Evolutionary conservation across 2,797 vertebrate species (phyloP).

Genomic region (Mallotus villosus): DNA sequence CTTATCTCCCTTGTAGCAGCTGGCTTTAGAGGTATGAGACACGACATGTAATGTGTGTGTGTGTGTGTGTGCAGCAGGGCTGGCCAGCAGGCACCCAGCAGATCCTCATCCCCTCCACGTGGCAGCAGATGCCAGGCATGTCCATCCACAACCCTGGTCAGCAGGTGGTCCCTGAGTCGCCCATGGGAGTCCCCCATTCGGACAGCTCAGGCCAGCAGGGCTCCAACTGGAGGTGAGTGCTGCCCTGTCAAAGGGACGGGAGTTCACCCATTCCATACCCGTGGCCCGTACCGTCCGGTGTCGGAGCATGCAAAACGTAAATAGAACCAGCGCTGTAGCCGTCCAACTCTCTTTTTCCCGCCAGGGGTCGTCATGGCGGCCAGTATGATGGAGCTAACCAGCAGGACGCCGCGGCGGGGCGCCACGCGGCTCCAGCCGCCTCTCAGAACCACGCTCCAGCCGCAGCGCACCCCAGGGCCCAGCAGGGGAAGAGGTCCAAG

Average conservation of each 20-base stretch:
- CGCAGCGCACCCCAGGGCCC: constrained; percentile 79
- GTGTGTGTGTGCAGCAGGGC: constrained; percentile 80
- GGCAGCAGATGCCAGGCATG: constrained; percentile 96
- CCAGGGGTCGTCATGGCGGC: constrained; percentile 83
- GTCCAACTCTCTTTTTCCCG: neutral
- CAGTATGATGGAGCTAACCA: constrained; percentile 85
- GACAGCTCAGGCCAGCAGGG: constrained; percentile 82
- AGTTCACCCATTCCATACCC: neutral
- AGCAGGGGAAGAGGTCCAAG: constrained; percentile 89
- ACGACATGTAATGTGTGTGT: neutral
- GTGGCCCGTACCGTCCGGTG: no score
- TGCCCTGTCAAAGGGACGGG: no score
- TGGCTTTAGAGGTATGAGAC: neutral
- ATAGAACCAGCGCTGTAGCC: no score
- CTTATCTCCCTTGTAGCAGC: constrained; percentile 1
- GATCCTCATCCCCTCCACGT: constrained; percentile 94
- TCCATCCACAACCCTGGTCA: constrained; percentile 91
- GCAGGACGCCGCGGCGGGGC: constrained; percentile 83
- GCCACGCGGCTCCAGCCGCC: constrained; percentile 76
- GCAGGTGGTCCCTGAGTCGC: constrained; percentile 83
- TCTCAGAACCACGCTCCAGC: constrained; percentile 83
- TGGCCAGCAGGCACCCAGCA: constrained; percentile 98
- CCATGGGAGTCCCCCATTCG: constrained; percentile 77
- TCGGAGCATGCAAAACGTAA: no score
- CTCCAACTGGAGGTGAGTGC: constrained; percentile 87